phyloP scores from a whole-genome alignment of 64 coral and sea anemone genomes.

The Montipora cactus region DNA sequence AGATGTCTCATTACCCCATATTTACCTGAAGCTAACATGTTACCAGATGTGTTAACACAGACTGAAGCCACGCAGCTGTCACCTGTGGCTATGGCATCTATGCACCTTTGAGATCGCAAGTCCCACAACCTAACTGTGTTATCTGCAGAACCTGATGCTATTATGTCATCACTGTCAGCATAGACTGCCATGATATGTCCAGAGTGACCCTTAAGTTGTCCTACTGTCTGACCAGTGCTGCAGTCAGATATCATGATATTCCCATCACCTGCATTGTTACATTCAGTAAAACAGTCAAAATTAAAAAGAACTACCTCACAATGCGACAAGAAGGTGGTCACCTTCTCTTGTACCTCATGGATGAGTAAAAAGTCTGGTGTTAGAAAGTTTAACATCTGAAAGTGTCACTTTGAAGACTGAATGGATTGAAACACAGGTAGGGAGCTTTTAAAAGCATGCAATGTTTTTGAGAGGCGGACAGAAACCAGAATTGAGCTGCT shows the following conservation, averaged over 20 bases:
- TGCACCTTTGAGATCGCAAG: constrained; percentile 87
- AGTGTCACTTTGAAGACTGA: too few species aligned
- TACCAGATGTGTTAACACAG: constrained; percentile 77
- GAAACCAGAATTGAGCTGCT: too few species aligned
- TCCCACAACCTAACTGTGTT: constrained; percentile 97
- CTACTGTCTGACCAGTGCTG: constrained; percentile 87
- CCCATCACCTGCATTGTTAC: constrained; percentile 74
- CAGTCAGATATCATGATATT: constrained; percentile 95
- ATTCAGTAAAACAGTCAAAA: background rate
- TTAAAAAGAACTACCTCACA: background rate
- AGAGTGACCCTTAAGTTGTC: constrained; percentile 91
- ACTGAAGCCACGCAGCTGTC: constrained; percentile 96
- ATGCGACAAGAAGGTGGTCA: too few species aligned
- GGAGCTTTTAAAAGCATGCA: too few species aligned
- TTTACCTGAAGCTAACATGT: constrained; percentile 88
- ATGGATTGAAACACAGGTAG: too few species aligned
- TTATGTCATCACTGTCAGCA: constrained; percentile 92
- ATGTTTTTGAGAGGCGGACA: too few species aligned
- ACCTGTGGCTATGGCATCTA: constrained; percentile 91
- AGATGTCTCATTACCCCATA: background rate
- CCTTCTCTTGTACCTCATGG: too few species aligned
- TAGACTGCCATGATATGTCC: constrained; percentile 92
- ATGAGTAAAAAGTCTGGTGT: too few species aligned
- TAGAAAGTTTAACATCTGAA: too few species aligned
- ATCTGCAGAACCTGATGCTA: constrained; percentile 92